Evolutionary conservation across 2,113 vertebrate genomes (phyloP).

Genomic region (Polypterus senegalus): DNA sequence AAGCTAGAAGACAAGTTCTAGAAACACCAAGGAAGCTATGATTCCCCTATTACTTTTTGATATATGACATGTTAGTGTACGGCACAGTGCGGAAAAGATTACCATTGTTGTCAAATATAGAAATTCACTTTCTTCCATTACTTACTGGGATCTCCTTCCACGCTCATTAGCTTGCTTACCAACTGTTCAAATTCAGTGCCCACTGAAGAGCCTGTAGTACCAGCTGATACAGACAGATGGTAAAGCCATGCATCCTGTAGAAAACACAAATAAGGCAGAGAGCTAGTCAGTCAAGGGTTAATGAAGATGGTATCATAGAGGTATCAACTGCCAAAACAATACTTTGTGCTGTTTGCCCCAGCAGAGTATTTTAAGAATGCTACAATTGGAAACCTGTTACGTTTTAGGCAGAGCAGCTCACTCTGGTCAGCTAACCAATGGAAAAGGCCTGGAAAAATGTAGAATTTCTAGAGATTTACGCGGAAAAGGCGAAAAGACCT

Average conservation of each 20-base stretch:
- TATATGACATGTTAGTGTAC: too few relatives aligned
- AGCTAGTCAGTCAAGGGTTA: neutral
- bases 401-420: too few relatives aligned
- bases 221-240: slow-evolving; percentile 82
- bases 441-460: too few relatives aligned
- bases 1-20: neutral
- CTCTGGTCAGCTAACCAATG: too few relatives aligned
- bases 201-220: slow-evolving; percentile 62
- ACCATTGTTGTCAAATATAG: neutral
- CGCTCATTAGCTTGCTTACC: slow-evolving; percentile 72
- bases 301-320: neutral
- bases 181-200: slow-evolving; percentile 94
- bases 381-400: too few relatives aligned
- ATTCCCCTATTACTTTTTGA: too few relatives aligned
- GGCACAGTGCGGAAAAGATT: too few relatives aligned
- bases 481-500: too few relatives aligned
- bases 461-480: too few relatives aligned
- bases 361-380: too few relatives aligned
- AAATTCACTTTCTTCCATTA: slow-evolving; percentile 18
- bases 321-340: too few relatives aligned
- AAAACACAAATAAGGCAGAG: slow-evolving; percentile 13
- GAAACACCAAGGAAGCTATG: neutral
- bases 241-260: slow-evolving; percentile 83
- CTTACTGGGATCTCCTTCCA: slow-evolving; percentile 78
- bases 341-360: too few relatives aligned